Evolutionary conservation across 2,888 invertebrate species (phyloP).

Genomic region (Cataglyphis cursor): DNA sequence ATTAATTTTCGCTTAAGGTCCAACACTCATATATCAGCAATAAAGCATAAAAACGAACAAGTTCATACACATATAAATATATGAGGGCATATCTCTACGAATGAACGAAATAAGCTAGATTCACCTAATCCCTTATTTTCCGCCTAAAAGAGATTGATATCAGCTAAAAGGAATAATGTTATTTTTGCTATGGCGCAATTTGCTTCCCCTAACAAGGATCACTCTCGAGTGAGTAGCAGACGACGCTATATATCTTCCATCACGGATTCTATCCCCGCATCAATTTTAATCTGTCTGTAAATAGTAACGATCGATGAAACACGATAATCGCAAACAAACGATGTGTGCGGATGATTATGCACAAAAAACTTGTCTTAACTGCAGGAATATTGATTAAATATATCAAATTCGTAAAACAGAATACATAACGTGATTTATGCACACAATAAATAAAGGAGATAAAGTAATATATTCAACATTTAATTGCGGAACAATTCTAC

Average conservation of each 20-base stretch:
- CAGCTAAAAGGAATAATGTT: conserved; percentile 58
- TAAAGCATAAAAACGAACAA: conserved; percentile 30
- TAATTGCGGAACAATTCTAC: background rate
- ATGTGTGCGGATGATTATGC: conserved; percentile 19
- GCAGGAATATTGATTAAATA: conserved; percentile 18
- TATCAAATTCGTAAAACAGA: conserved; percentile 26
- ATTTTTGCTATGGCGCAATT: conserved; percentile 54
- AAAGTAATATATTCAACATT: background rate
- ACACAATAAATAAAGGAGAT: conserved; percentile 1
- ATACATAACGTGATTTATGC: background rate
- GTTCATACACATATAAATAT: conserved; percentile 1
- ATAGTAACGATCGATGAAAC: conserved; percentile 23
- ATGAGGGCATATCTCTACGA: background rate
- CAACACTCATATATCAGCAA: conserved; percentile 51
- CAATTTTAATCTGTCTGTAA: conserved; percentile 39
- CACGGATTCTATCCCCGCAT: conserved; percentile 31
- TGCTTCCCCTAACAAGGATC: conserved; percentile 46
- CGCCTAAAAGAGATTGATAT: conserved; percentile 66
- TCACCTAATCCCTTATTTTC: conserved; percentile 69
- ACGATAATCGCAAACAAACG: conserved; percentile 39
- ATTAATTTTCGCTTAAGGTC: conserved; percentile 60
- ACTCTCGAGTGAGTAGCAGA: conserved; percentile 15
- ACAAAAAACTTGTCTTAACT: conserved; percentile 29
- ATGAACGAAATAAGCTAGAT: conserved; percentile 66
- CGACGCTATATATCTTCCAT: conserved; percentile 64